Conservation (phyloP, 1,140 invertebrate species). For the Anagrus nilaparvatae region DNA sequence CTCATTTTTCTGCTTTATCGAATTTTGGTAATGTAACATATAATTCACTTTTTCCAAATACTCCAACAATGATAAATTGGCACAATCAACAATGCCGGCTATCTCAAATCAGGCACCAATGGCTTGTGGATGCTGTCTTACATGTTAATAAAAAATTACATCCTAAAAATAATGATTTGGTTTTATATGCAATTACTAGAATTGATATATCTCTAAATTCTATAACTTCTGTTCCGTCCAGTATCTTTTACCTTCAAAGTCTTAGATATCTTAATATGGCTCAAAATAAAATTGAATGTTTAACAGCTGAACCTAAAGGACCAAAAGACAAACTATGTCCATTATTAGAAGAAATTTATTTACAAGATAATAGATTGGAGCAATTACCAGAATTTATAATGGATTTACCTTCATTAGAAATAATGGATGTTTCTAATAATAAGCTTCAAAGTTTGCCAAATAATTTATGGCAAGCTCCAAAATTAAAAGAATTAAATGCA, state of each 20-base stretch:
- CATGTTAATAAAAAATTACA: slow-evolving; percentile 77
- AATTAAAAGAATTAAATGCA: slow-evolving; percentile 81
- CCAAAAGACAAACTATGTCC: slow-evolving; percentile 50
- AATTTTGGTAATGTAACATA: slow-evolving; percentile 61
- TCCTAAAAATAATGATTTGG: slow-evolving; percentile 53
- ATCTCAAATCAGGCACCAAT: slow-evolving; percentile 60
- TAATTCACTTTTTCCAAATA: slow-evolving; percentile 72
- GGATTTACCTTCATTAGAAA: slow-evolving; percentile 64
- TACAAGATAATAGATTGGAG: slow-evolving; percentile 81
- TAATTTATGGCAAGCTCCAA: slow-evolving; percentile 82
- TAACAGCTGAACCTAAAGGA: slow-evolving; percentile 42
- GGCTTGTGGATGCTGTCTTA: slow-evolving; percentile 75
- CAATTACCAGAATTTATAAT: slow-evolving; percentile 72
- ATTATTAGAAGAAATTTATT: slow-evolving; percentile 77
- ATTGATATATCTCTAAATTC: slow-evolving; percentile 90
- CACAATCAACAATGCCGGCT: slow-evolving; percentile 69
- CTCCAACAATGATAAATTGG: slow-evolving; percentile 91
- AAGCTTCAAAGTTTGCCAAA: slow-evolving; percentile 78
- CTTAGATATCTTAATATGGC: slow-evolving; percentile 48
- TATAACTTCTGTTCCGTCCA: slow-evolving; percentile 66
- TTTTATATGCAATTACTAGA: slow-evolving; percentile 82
- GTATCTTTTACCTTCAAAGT: slow-evolving; percentile 66
- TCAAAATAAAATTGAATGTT: slow-evolving; percentile 58
- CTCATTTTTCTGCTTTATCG: slow-evolving; percentile 46
- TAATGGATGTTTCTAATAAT: slow-evolving; percentile 89